Percentiles rank a stretch among this genome's conserved stretches.
Conservation (phyloP, 2,888 invertebrate genomes). For the Steinernema carpocapsae region DNA sequence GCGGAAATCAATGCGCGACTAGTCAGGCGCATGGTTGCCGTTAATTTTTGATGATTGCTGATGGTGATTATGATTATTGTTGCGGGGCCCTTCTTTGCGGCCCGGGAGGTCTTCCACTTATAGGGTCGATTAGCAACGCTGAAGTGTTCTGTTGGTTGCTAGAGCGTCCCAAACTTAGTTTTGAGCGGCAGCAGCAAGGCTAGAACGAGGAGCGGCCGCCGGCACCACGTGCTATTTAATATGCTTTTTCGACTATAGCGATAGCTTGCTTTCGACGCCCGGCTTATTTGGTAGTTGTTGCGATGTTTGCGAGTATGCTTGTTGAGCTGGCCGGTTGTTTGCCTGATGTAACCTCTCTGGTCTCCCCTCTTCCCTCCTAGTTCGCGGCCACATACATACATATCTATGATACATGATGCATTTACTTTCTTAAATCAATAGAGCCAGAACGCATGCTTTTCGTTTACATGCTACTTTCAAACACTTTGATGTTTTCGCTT, state of each 20-base stretch:
- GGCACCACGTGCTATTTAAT: conserved; percentile 32
- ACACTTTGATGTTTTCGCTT: conserved; percentile 26
- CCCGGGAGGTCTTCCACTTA: conserved; percentile 34
- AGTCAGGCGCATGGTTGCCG: neutral
- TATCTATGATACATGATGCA: conserved; percentile 32
- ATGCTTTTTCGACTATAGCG: conserved; percentile 23
- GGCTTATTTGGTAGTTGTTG: neutral
- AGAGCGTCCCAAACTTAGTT: conserved; percentile 12
- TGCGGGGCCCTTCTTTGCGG: conserved; percentile 10
- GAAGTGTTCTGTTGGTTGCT: conserved; percentile 1
- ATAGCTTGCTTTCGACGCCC: neutral
- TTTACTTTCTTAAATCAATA: conserved; percentile 34
- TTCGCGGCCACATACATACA: conserved; percentile 14
- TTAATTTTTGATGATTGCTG: conserved; percentile 21
- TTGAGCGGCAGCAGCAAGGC: neutral
- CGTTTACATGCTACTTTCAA: conserved; percentile 29
- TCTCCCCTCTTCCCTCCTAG: conserved; percentile 4
- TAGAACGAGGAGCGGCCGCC: neutral
- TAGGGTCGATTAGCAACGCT: conserved; percentile 31
- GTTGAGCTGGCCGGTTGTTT: neutral
- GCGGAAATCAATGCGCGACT: neutral
- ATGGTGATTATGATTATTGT: conserved; percentile 25
- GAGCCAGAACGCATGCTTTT: conserved; percentile 29
- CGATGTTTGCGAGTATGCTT: neutral
- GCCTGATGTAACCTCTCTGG: conserved; percentile 18